Conservation (phyloP, 2,113 vertebrate genomes). For the Phocoena phocoena region DNA sequence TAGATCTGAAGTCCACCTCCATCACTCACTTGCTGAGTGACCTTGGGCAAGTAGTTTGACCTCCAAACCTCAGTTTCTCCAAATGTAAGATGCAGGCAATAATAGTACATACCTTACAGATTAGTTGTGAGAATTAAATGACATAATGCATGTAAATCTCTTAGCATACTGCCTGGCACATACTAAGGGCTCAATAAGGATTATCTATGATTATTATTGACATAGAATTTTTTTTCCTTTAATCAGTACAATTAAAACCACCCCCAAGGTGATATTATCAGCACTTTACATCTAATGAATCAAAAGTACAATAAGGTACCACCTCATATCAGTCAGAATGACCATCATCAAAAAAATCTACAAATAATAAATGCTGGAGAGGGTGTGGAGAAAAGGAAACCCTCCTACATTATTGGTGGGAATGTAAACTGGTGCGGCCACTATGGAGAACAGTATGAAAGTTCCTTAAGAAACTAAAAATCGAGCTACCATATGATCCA, state of each 20-base stretch:
- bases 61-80: background rate
- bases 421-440: background rate
- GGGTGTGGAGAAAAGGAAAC: background rate
- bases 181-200: background rate
- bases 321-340: background rate
- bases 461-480: too few relatives aligned
- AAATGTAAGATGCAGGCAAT: background rate
- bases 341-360: background rate
- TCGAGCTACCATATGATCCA: too few relatives aligned
- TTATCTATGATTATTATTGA: background rate
- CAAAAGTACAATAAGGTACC: background rate
- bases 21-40: background rate
- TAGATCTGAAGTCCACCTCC: background rate
- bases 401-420: background rate
- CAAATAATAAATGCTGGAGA: background rate
- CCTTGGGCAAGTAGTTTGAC: background rate
- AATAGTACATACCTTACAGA: background rate
- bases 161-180: background rate
- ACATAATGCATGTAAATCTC: background rate
- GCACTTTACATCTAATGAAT: background rate
- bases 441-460: too few relatives aligned
- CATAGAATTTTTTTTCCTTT: background rate
- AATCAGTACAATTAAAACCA: background rate
- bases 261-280: background rate
- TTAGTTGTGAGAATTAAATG: background rate